Conservation (phyloP, 2,888 invertebrate genomes). For the Orchesella flavescens region DNA sequence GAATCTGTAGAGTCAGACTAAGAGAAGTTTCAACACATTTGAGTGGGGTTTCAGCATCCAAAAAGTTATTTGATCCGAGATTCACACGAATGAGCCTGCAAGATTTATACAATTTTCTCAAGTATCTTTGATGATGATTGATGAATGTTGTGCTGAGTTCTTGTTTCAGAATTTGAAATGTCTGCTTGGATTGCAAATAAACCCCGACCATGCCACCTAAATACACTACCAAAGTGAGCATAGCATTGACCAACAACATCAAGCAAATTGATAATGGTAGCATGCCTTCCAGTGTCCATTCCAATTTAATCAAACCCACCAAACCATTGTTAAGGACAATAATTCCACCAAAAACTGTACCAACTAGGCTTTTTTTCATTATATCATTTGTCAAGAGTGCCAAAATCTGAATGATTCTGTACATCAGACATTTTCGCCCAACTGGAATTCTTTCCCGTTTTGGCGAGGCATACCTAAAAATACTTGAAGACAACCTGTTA, state of each 20-base stretch:
- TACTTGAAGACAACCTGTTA: no score
- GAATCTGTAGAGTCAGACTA: background rate
- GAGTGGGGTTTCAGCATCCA: background rate
- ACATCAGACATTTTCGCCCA: background rate
- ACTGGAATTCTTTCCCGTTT: no score
- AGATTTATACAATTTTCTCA: background rate
- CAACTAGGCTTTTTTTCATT: background rate
- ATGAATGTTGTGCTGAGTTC: no score
- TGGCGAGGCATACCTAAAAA: no score
- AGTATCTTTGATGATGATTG: background rate
- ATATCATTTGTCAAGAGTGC: background rate
- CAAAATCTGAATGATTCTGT: background rate
- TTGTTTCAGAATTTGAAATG: no score
- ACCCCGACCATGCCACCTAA: background rate
- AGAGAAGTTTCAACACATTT: background rate
- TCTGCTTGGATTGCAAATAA: background rate
- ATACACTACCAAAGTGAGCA: background rate
- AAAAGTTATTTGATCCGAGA: background rate
- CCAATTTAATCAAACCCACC: background rate
- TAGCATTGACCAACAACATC: background rate
- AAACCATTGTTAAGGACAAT: background rate
- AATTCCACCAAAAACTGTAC: background rate
- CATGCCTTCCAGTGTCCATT: background rate
- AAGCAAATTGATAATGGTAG: background rate
- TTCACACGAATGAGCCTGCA: background rate